Evolutionary conservation across 2,113 vertebrate genomes (phyloP).

Genomic region (Passer domesticus): DNA sequence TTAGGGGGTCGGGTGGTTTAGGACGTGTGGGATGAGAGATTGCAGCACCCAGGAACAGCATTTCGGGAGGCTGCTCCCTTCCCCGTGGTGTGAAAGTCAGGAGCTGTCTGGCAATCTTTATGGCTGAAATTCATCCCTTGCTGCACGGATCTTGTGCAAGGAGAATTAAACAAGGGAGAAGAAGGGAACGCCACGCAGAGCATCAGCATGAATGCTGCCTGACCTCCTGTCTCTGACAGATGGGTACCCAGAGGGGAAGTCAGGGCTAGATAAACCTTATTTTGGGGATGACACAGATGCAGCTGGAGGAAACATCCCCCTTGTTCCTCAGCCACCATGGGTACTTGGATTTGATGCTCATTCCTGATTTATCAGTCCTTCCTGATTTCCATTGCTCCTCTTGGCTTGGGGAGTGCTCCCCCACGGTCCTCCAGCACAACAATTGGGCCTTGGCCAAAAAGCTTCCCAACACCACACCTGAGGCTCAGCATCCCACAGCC

Average conservation of each 20-base stretch:
- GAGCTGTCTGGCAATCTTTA: conserved; percentile 53
- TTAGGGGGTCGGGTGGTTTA: background rate
- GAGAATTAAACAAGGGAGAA: background rate
- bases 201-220: background rate
- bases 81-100: background rate
- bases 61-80: conserved; percentile 50
- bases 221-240: background rate
- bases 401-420: background rate
- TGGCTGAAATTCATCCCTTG: conserved; percentile 48
- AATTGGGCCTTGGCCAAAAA: background rate
- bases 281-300: fast-evolving
- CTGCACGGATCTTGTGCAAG: background rate
- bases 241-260: fast-evolving
- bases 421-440: background rate
- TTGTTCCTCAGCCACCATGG: background rate
- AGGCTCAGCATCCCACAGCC: background rate
- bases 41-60: background rate
- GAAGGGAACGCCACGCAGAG: background rate
- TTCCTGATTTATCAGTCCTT: background rate
- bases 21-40: background rate
- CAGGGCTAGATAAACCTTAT: fast-evolving
- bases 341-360: fast-evolving
- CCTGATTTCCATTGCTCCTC: background rate
- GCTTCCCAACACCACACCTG: background rate
- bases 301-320: background rate